A percentile compares a stretch with the other conserved stretches of the same genome.
phyloP scores from a whole-genome alignment of 2,888 invertebrate genomes.

The Fragum fragum region DNA sequence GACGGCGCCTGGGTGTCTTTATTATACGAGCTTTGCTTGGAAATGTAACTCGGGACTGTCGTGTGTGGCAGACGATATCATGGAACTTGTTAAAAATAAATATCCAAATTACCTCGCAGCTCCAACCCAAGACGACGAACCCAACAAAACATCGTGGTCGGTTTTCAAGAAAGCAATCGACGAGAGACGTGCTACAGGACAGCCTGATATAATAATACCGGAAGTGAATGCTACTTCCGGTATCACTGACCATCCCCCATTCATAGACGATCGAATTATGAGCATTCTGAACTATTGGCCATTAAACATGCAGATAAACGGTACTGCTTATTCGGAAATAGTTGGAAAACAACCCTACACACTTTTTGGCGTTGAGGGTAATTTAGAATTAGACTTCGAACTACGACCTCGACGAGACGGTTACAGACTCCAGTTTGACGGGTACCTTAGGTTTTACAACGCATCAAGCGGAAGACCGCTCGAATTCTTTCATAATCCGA shows the following conservation, averaged over 20 bases:
- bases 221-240: slow-evolving; percentile 47
- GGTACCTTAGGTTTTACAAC: slow-evolving; percentile 37
- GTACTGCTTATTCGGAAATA: slow-evolving; percentile 64
- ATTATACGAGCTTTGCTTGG: slow-evolving; percentile 63
- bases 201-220: slow-evolving; percentile 68
- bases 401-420: slow-evolving; percentile 32
- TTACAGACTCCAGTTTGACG: slow-evolving; percentile 53
- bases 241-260: slow-evolving; percentile 16
- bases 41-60: slow-evolving; percentile 60
- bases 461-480: slow-evolving; percentile 39
- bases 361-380: slow-evolving; percentile 55
- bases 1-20: slow-evolving; percentile 57
- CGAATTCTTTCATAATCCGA: slow-evolving; percentile 54
- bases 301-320: slow-evolving; percentile 47
- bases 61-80: slow-evolving; percentile 66
- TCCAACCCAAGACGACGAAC: slow-evolving; percentile 59
- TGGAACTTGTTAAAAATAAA: slow-evolving; percentile 54
- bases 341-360: slow-evolving; percentile 47
- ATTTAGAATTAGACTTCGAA: slow-evolving; percentile 36
- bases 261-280: slow-evolving; percentile 56
- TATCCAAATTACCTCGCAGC: slow-evolving; percentile 62
- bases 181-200: slow-evolving; percentile 54
- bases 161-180: slow-evolving; percentile 69
- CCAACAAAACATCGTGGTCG: slow-evolving; percentile 71
- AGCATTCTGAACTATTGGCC: slow-evolving; percentile 27